Evolutionary conservation across 1,140 invertebrate genomes (phyloP), one percentile per base, ranked within the genome.

Genomic region (Calosoma granatense): DNA sequence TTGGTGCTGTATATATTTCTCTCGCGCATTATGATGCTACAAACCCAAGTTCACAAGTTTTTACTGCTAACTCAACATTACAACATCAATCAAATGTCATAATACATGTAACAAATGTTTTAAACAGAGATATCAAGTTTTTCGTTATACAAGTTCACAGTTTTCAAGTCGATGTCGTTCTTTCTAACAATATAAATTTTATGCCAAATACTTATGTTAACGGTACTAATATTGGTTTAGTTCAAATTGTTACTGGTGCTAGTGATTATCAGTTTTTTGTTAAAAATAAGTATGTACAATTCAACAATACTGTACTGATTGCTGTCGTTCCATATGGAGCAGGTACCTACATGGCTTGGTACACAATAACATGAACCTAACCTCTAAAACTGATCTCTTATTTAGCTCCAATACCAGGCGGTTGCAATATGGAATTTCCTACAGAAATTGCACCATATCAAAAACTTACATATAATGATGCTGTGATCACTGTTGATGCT

Each of bases 351-450:
- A 9, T 36, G n/a, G 26, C n/a, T 36, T 36, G 6, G 26, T 47
- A 47, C 9, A 9, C 41, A 47, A 17, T 36, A 47, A 4, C 41
- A 4, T 73, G 12, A 64, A 69, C 55, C 59, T 81, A 1, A 67
- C 74, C 30, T 47, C 41, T 12, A 26, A 6, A 53, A 23, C 54
- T 43, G 22, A n/a, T 51, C 41, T 23, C 22, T 17, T 21, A 23
- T 21, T 60, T 69, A 88, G 87, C 81, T 65, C 87, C 88, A 2
- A 73, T 88, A 62, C 87, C 87, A 41, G 88, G 88, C 57, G 87
- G 85, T 22, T 90, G 87, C 65, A 88, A 86, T 61, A 78, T 87
- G 76, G 82, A 85, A 63, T 82, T 82, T 61, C 67, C 78, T 41
- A 69, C 81, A n/a, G 70, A 79, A 63, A 78, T 77, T 57, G 78